Evolutionary conservation across 2,888 invertebrate genomes (phyloP), one percentile per base, ranked within the genome.

Genomic region (Bellardia pandia): DNA sequence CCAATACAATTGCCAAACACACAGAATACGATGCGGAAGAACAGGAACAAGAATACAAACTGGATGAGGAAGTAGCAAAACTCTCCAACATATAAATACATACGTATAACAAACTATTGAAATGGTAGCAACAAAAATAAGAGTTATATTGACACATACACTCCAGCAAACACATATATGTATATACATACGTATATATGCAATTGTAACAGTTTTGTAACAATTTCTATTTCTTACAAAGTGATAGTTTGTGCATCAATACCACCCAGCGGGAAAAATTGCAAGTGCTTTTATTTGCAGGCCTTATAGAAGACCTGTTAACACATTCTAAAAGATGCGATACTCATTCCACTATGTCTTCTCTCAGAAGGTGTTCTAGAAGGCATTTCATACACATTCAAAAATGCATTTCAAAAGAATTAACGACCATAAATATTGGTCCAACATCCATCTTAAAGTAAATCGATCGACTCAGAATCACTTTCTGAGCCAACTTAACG

Each of bases 91-190:
- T 45, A 42, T 79, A 48, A 45, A 60, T 60, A 68, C 78, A 79
- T 71, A 62, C 45, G 51, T 51, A 40, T 62, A 79, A 51, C 60
- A 72, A 45, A 3, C 45, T 11, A 16, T n/a, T 16, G 53, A 16
- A 72, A 23, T 4, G 11, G 6, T 1, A 72, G 56, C 56, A 58
- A 37, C 42, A 78, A 51, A 58, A 74, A 37, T 40, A 68, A 75
- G 68, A 79, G 75, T 75, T 75, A n/a, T 53, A 82, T 74, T 86
- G 77, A 76, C 53, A 64, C 40, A 76, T 53, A 77, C 68, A 53
- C 23, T 58, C 76, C 33, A 77, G 48, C 48, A 56, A 30, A 45
- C 42, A 60, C 53, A 33, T 14, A 23, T 30, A 13, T 0, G 0
- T n/a, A 66, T n/a, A 23, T 23, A 77, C 40, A 45, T 16, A 37